Evolutionary conservation across 2,113 vertebrate species (phyloP).

Genomic region (Microcebus lehilahytsara): DNA sequence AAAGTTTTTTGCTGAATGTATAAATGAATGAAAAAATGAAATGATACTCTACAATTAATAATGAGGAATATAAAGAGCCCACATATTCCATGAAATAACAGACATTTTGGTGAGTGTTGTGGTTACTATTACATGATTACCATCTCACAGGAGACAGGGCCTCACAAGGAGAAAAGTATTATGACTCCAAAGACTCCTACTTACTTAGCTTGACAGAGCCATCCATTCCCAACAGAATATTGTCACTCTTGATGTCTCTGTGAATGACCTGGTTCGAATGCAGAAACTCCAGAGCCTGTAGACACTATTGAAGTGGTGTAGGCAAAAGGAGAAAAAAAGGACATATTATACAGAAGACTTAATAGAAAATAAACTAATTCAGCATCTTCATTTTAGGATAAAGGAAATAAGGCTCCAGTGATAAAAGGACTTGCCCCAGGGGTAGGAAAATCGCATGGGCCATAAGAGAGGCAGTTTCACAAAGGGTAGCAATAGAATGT

Average conservation of each 20-base stretch:
- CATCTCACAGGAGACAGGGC: not conserved
- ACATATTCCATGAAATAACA: not conserved
- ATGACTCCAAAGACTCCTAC: conserved; percentile 57
- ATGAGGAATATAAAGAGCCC: not conserved
- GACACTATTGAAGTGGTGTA: conserved; percentile 85
- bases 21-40: not conserved
- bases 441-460: fast-evolving
- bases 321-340: not conserved
- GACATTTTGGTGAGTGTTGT: not conserved
- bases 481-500: not conserved
- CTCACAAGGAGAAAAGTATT: not conserved
- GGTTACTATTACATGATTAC: not conserved
- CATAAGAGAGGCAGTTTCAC: not conserved
- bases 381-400: not conserved
- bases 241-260: conserved; percentile 99
- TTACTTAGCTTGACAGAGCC: conserved; percentile 98
- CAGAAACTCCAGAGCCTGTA: conserved; percentile 97
- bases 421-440: not conserved
- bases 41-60: not conserved
- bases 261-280: conserved; percentile 98
- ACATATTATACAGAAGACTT: not conserved
- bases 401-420: not conserved
- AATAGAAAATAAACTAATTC: not conserved
- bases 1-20: not conserved
- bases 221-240: conserved; percentile 98